Percentiles rank a stretch among this genome's conserved stretches.
phyloP scores from a whole-genome alignment of 2,113 vertebrate genomes.

The Pionites leucogaster region DNA sequence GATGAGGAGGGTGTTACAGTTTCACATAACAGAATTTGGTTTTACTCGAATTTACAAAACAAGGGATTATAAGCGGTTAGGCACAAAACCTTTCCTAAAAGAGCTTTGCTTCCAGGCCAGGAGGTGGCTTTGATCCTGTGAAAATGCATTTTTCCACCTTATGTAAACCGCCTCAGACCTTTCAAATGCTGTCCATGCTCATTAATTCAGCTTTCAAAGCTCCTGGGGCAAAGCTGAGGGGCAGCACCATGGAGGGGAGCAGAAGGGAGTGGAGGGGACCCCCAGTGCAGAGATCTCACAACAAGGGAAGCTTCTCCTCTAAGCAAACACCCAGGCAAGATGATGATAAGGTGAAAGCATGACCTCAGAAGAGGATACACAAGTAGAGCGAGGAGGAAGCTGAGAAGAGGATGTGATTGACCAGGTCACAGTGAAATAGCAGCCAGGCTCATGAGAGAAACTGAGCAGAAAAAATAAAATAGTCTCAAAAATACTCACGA shows the following conservation, averaged over 20 bases:
- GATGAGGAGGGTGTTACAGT: background rate
- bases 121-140: background rate
- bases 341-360: background rate
- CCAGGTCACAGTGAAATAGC: background rate
- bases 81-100: background rate
- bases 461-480: background rate
- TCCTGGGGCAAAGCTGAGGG: background rate
- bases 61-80: background rate
- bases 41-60: background rate
- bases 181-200: fast-evolving
- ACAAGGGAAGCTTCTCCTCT: constrained; percentile 21
- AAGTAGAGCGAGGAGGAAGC: background rate
- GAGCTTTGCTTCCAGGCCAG: background rate
- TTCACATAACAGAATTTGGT: background rate
- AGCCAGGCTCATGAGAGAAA: background rate
- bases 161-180: background rate
- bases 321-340: background rate
- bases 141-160: background rate
- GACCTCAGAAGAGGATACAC: background rate
- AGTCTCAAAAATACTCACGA: fast-evolving
- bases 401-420: background rate
- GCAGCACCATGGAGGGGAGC: background rate
- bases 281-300: background rate
- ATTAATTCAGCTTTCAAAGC: background rate
- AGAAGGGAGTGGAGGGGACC: background rate